phyloP scores from a whole-genome alignment of 2,888 invertebrate genomes.

The Tachina fera region DNA sequence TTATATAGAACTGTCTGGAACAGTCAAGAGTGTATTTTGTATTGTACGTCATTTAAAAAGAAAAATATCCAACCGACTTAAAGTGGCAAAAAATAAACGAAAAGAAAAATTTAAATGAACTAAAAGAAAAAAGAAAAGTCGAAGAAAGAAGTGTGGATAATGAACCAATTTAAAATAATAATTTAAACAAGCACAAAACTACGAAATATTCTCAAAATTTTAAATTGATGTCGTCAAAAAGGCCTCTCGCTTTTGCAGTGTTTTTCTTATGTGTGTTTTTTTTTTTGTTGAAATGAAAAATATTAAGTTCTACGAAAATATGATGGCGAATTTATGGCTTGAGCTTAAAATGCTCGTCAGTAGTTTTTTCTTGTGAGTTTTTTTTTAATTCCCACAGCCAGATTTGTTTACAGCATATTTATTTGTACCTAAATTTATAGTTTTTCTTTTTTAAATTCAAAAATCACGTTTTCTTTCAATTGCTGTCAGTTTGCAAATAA shows the following conservation, averaged over 20 bases:
- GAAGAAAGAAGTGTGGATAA: slow-evolving; percentile 53
- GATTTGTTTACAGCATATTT: slow-evolving; percentile 3
- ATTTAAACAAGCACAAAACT: slow-evolving; percentile 39
- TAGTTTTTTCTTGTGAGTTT: slow-evolving; percentile 4
- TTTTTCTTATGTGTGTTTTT: neutral
- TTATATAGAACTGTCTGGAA: slow-evolving; percentile 64
- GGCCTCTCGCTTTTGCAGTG: slow-evolving; percentile 22
- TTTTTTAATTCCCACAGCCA: slow-evolving; percentile 52
- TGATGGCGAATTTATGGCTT: slow-evolving; percentile 19
- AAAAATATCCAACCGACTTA: neutral
- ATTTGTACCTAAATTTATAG: neutral
- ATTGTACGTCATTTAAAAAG: slow-evolving; percentile 52
- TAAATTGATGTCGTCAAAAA: slow-evolving; percentile 4
- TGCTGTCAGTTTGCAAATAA: slow-evolving; percentile 22
- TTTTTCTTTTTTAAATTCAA: slow-evolving; percentile 17
- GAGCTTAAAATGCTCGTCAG: neutral
- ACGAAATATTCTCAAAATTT: slow-evolving; percentile 26
- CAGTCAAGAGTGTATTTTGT: slow-evolving; percentile 29
- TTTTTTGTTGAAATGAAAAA: neutral
- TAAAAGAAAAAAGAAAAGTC: slow-evolving; percentile 30
- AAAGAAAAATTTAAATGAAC: slow-evolving; percentile 10
- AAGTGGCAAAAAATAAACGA: slow-evolving; percentile 36
- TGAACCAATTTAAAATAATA: slow-evolving; percentile 68
- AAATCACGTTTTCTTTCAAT: slow-evolving; percentile 54
- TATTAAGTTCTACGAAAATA: slow-evolving; percentile 42